Evolutionary conservation across 2,113 vertebrate genomes (phyloP), one percentile per base, ranked within the genome.

Genomic region (Aptenodytes forsteri): DNA sequence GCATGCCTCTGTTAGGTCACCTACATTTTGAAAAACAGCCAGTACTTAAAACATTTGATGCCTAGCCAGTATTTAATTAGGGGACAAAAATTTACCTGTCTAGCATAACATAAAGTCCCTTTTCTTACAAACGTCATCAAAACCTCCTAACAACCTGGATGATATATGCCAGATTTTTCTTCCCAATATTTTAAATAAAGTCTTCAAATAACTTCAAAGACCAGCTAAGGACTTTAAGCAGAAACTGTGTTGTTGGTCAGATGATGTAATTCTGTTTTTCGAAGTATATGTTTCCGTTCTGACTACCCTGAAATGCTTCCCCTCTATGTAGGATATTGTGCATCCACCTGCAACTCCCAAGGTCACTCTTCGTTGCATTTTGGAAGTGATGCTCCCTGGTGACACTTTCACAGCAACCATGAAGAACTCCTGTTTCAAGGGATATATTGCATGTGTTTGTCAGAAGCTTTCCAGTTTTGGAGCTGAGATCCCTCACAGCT

Each of bases 341-440:
- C 75, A 64, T 56, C 90, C 78, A 92, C 54, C 78, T 95, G 84
- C 55, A 81, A 38, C 19, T 82, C 71, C 36, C 81, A 70, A 88
- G 47, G 78, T 86, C 81, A 52, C 19, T 79, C 67, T 72, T 87
- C 12, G 4, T 32, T 44, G n/a, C 59, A 54, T 91, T 92, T 86
- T 88, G 46, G 22, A 94, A 94, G 42, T 26, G 32, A 78, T 69
- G 82, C 17, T 85, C 76, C 62, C 47, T 34, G 38, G 71, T 59
- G 83, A 83, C 58, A 67, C 61, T 79, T 83, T 72, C 38, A 91
- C 36, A 85, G 75, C 29, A 87, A 76, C 15, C 34, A 40, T 58
- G 61, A 94, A 79, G 69, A 49, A 40, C 34, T 88, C 67, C 58
- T 93, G 34, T 95, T 95, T 95, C 93, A 91, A 92, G 76, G 76